A percentile compares a stretch with the other conserved stretches of the same genome.
These are phyloP conservation scores for Oscheius onirici DNA, from an alignment of 2,888 invertebrate genomes.

Conservation along the genomic window DNA sequence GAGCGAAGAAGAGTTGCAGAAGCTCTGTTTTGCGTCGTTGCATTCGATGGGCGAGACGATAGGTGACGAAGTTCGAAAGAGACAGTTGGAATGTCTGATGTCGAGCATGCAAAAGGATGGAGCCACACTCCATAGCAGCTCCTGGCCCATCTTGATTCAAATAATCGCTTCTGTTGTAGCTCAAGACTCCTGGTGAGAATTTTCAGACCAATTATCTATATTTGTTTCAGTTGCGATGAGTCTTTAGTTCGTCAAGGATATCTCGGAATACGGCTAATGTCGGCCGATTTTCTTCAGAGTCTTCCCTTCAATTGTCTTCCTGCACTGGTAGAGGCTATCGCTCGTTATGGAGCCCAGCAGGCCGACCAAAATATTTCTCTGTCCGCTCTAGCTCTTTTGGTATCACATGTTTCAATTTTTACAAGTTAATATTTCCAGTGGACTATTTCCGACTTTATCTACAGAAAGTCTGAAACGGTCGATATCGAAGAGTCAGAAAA, in stretches of 20 bases:
- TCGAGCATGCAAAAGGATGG: conserved; percentile 91
- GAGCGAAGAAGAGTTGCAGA: conserved; percentile 79
- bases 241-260: conserved; percentile 79
- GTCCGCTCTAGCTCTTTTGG: conserved; percentile 90
- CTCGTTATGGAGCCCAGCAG: conserved; percentile 93
- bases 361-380: conserved; percentile 95
- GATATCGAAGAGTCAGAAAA: conserved; percentile 50
- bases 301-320: conserved; percentile 88
- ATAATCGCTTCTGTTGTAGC: conserved; percentile 89
- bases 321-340: conserved; percentile 82
- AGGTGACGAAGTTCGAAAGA: conserved; percentile 90
- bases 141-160: conserved; percentile 92
- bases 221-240: conserved; percentile 78
- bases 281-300: conserved; percentile 87
- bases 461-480: conserved; percentile 49
- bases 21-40: conserved; percentile 83
- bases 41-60: conserved; percentile 89
- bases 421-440: conserved; percentile 79
- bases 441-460: conserved; percentile 93
- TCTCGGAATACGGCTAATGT: conserved; percentile 92
- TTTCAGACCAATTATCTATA: no score
- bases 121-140: conserved; percentile 85
- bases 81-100: conserved; percentile 92
- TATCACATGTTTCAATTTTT: background rate
- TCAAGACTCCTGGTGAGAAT: conserved; percentile 43